Percentiles rank a stretch among this genome's conserved stretches.
phyloP scores from a whole-genome alignment of 1,140 invertebrate species.

The Nylanderia fulva region DNA sequence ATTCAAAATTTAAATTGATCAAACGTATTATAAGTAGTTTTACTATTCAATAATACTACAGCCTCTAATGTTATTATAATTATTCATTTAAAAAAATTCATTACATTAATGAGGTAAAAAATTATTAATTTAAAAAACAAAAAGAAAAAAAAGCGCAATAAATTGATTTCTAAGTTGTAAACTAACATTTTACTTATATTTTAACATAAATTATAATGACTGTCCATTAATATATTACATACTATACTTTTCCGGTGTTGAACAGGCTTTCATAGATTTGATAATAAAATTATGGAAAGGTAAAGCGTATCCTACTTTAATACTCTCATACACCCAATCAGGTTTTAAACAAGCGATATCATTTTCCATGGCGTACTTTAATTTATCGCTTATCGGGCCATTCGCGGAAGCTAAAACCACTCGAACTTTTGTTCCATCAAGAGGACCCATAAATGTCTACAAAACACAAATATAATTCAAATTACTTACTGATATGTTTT shows the following conservation, averaged over 20 bases:
- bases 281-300: slow-evolving; percentile 89
- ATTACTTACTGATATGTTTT: slow-evolving; percentile 1
- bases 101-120: slow-evolving; percentile 17
- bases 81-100: background rate
- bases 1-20: no score
- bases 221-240: background rate
- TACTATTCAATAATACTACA: background rate
- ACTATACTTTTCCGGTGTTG: slow-evolving; percentile 86
- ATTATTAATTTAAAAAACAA: slow-evolving; percentile 12
- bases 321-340: slow-evolving; percentile 93
- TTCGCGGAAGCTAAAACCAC: slow-evolving; percentile 82
- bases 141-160: slow-evolving; percentile 1
- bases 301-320: slow-evolving; percentile 90
- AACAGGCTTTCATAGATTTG: slow-evolving; percentile 85
- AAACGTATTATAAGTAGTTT: no score
- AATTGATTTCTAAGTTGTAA: background rate
- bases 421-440: slow-evolving; percentile 82
- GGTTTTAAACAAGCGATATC: slow-evolving; percentile 90
- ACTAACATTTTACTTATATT: background rate
- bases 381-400: slow-evolving; percentile 92
- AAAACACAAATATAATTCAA: slow-evolving; percentile 50
- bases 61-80: background rate
- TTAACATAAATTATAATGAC: background rate
- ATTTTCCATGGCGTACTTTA: slow-evolving; percentile 91
- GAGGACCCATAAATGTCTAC: slow-evolving; percentile 78